A percentile compares a stretch with the other conserved stretches of the same genome.
Evolutionary conservation across 2,797 vertebrate species (phyloP).

Genomic region (Telmatherina bonti): DNA sequence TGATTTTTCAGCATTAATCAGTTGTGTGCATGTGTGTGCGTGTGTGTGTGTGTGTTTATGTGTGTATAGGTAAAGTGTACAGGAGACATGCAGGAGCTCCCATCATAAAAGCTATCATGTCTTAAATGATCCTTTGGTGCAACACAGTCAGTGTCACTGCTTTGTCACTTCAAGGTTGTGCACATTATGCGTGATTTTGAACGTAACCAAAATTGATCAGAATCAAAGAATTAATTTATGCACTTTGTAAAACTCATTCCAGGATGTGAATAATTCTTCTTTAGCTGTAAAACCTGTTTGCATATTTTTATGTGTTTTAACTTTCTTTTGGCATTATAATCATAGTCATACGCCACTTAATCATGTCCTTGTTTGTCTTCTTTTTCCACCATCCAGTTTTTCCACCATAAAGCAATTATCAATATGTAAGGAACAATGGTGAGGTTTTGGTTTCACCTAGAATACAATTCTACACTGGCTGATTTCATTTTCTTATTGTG

Average conservation of each 20-base stretch:
- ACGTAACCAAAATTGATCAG: background rate
- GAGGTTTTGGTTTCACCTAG: conserved; percentile 39
- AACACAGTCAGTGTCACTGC: background rate
- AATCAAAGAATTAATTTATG: background rate
- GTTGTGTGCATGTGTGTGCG: too few species aligned
- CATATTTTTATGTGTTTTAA: background rate
- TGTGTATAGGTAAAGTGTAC: background rate
- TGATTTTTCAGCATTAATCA: background rate
- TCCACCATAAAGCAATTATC: conserved; percentile 46
- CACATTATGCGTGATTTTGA: background rate
- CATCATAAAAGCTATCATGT: background rate
- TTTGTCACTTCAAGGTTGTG: background rate
- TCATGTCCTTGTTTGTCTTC: background rate
- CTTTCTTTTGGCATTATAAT: background rate
- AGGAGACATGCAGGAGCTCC: too few species aligned
- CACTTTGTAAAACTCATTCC: background rate
- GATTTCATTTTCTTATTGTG: conserved; percentile 51
- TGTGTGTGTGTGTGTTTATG: too few species aligned
- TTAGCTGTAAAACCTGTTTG: too few species aligned
- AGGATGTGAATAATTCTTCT: too few species aligned
- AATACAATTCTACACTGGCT: conserved; percentile 37
- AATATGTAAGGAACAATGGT: conserved; percentile 40
- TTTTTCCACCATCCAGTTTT: conserved; percentile 4
- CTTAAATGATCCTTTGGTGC: background rate
- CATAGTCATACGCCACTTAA: background rate